phyloP scores from a whole-genome alignment of 2,888 invertebrate genomes.

The Pachliopta kotzebuea region DNA sequence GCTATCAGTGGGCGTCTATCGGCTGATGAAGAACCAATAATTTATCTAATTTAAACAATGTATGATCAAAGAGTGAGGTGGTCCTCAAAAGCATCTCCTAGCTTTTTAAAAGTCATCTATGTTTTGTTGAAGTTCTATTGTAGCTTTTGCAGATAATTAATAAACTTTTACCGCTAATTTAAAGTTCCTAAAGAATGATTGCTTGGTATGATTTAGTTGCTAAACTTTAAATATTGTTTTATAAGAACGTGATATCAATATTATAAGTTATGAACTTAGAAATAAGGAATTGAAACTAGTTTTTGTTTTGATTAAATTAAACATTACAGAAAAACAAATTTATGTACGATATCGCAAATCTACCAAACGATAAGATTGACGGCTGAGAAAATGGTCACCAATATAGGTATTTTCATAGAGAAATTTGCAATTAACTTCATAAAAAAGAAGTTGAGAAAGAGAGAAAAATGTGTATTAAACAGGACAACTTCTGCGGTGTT shows the following conservation, averaged over 20 bases:
- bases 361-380: no score
- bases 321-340: no score
- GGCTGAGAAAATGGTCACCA: no score
- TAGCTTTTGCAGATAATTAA: conserved; percentile 15
- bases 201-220: background rate
- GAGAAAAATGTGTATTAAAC: background rate
- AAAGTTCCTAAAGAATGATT: conserved; percentile 7
- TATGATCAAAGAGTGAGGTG: no score
- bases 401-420: no score
- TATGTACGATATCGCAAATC: no score
- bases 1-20: no score
- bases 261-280: background rate
- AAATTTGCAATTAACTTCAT: no score
- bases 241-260: background rate
- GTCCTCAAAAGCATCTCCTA: background rate
- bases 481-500: background rate
- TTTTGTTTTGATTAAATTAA: background rate
- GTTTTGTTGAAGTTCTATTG: background rate
- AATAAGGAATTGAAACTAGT: no score
- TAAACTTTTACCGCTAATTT: conserved; percentile 16
- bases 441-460: background rate
- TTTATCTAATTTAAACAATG: no score
- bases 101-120: background rate
- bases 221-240: background rate
- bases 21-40: no score